These are phyloP conservation scores for Harpegnathos saltator DNA, from an alignment of 1,140 invertebrate genomes.

Conservation along the genomic window DNA sequence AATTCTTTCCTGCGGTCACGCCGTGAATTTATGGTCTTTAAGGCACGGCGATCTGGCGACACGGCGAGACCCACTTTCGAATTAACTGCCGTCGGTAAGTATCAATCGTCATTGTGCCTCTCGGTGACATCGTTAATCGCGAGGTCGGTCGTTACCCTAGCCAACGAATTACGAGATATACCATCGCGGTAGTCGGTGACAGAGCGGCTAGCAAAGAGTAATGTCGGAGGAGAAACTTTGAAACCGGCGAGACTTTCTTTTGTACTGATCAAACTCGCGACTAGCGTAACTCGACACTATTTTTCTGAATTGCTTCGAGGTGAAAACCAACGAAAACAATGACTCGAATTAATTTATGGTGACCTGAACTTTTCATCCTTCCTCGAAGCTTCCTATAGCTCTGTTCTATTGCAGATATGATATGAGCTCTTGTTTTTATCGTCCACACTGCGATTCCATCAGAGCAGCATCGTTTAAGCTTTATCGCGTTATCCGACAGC, in stretches of 20 bases:
- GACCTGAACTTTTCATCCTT: not conserved
- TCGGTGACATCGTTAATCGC: conserved; percentile 1
- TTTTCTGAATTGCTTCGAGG: not conserved
- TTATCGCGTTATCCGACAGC: not conserved
- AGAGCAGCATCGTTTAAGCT: not conserved
- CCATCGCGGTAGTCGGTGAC: not conserved
- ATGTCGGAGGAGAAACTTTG: not conserved
- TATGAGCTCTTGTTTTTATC: not conserved
- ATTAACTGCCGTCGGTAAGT: conserved; percentile 37
- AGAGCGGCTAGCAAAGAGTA: not conserved
- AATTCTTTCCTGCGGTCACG: conserved; percentile 74
- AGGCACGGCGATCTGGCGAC: conserved; percentile 14
- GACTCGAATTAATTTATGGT: not conserved
- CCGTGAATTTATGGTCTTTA: conserved; percentile 72
- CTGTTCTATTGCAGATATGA: not conserved
- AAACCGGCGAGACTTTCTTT: not conserved
- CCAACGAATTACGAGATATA: not conserved
- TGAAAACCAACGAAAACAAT: not conserved
- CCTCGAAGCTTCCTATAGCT: not conserved
- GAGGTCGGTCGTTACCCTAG: not conserved
- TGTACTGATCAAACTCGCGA: not conserved
- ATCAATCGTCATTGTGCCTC: conserved; percentile 20
- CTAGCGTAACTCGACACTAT: not conserved
- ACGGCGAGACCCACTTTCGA: conserved; percentile 38
- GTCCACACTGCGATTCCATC: not conserved